Percentiles rank a stretch among this genome's conserved stretches.
phyloP scores from a whole-genome alignment of 2,113 vertebrate species.

The Cryptoleucopteryx plumbea region DNA sequence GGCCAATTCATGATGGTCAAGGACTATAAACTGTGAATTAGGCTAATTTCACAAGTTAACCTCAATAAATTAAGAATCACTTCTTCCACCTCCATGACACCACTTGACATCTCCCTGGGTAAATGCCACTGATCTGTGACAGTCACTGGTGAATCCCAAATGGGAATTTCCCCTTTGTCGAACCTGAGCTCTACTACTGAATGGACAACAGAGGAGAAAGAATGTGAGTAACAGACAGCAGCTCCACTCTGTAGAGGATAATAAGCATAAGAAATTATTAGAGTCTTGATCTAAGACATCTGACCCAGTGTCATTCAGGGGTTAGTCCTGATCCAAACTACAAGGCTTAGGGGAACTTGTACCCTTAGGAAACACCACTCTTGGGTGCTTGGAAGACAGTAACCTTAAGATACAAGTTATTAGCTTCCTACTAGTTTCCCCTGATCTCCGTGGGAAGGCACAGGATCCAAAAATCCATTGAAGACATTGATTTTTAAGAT shows the following conservation, averaged over 20 bases:
- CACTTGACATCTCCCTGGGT: background rate
- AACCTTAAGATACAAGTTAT: background rate
- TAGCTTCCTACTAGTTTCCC: background rate
- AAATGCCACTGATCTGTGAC: background rate
- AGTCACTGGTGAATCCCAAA: constrained; percentile 4
- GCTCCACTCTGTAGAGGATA: background rate
- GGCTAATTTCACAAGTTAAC: constrained; percentile 43
- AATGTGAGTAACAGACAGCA: background rate
- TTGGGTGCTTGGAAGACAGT: background rate
- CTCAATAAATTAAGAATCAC: constrained; percentile 28
- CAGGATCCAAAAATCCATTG: background rate
- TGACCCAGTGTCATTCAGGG: background rate
- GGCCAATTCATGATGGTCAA: background rate
- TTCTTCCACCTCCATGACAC: background rate
- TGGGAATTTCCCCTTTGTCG: background rate
- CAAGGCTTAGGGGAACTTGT: background rate
- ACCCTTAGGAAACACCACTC: background rate
- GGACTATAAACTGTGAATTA: constrained; percentile 22
- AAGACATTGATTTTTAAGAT: background rate
- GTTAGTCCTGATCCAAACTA: background rate
- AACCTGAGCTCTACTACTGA: background rate
- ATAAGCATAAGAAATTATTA: background rate
- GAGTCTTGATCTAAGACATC: background rate
- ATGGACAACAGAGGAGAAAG: background rate
- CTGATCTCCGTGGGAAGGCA: background rate